These are phyloP conservation scores for Parapsyche elsis DNA, from an alignment of 1,140 invertebrate genomes.

Conservation along the genomic window DNA sequence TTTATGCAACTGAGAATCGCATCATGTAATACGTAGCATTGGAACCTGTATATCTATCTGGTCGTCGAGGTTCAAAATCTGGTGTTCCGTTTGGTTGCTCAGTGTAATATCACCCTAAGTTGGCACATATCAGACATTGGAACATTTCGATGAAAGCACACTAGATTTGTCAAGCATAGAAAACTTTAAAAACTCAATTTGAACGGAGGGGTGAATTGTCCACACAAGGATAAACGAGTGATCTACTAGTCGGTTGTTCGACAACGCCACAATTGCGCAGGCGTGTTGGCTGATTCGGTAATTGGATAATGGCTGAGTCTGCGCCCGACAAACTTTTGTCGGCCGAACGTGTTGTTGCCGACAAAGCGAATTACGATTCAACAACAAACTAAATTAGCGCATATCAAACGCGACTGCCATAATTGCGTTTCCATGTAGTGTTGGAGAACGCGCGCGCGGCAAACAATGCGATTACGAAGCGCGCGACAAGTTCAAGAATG, in stretches of 20 bases:
- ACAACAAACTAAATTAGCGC: conserved; percentile 25
- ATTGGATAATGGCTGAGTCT: conserved; percentile 32
- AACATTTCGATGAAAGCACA: too few species aligned
- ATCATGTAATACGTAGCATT: too few species aligned
- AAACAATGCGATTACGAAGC: conserved; percentile 14
- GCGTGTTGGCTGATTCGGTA: conserved; percentile 15
- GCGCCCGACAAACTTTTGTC: conserved; percentile 9
- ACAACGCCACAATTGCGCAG: not conserved
- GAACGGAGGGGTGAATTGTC: too few species aligned
- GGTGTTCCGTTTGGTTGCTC: too few species aligned
- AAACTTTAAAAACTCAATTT: too few species aligned
- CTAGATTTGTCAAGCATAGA: too few species aligned
- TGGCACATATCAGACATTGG: too few species aligned
- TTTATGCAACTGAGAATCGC: too few species aligned
- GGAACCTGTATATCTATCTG: too few species aligned
- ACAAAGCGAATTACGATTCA: conserved; percentile 27
- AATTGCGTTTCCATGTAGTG: conserved; percentile 17
- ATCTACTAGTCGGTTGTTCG: not conserved
- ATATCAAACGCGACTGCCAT: conserved; percentile 16
- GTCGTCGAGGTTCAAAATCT: too few species aligned
- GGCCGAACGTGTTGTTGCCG: not conserved
- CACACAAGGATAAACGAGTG: not conserved
- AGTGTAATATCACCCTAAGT: too few species aligned
- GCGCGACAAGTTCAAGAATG: too few species aligned
- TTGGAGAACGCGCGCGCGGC: not conserved